These are phyloP conservation scores for Stichopus chloronotus DNA, from an alignment of 35 echinoderm and acorn worm species.

Conservation along the genomic window DNA sequence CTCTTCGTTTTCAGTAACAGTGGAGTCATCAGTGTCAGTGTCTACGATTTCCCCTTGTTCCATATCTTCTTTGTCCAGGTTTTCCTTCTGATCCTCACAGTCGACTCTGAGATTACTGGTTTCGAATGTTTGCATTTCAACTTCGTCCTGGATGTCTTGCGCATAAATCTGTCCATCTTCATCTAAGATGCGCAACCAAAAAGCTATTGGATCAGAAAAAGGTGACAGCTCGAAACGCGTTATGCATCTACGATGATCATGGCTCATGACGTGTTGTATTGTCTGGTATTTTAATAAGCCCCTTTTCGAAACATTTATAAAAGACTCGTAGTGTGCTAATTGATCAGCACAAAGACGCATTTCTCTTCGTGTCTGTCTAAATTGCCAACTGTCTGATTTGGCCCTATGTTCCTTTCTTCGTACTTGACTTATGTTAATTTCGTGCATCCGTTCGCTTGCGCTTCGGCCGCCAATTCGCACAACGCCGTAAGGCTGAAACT, in stretches of 20 bases:
- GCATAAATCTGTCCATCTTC: background rate
- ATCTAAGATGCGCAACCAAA: too few relatives aligned
- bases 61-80: background rate
- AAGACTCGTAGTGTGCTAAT: conserved; percentile 46
- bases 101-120: background rate
- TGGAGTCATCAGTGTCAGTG: background rate
- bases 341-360: background rate
- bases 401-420: background rate
- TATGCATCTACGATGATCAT: background rate
- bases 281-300: background rate
- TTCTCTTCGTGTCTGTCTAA: background rate
- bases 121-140: background rate
- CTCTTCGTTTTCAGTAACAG: conserved; percentile 51
- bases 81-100: background rate
- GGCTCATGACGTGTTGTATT: background rate
- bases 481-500: conserved; percentile 35
- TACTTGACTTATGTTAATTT: conserved; percentile 47
- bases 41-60: background rate
- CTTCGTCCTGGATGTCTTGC: background rate
- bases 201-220: too few relatives aligned
- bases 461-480: conserved; percentile 76
- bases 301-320: background rate
- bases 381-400: background rate
- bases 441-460: conserved; percentile 53
- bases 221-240: background rate